Evolutionary conservation across 2,113 vertebrate genomes (phyloP).

Genomic region (Gymnocephalus cernua): DNA sequence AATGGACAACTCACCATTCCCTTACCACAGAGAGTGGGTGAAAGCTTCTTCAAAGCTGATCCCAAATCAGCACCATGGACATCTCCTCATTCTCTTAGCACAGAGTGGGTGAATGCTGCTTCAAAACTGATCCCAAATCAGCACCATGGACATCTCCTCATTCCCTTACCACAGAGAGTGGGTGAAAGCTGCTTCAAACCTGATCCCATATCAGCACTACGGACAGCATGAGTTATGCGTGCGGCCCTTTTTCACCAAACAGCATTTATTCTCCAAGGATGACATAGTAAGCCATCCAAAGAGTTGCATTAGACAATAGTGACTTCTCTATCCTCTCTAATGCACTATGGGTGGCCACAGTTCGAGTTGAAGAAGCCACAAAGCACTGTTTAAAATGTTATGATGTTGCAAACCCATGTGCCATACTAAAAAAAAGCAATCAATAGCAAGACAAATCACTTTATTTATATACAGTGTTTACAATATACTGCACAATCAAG

Average conservation of each 20-base stretch:
- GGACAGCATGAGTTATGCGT: conserved; percentile 36
- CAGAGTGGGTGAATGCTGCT: neutral
- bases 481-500: neutral
- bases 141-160: neutral
- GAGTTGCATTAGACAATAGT: neutral
- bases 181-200: conserved; percentile 44
- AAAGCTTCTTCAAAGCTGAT: too few species aligned
- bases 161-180: neutral
- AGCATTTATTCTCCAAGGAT: conserved; percentile 22
- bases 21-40: too few species aligned
- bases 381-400: conserved; percentile 5
- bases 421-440: neutral
- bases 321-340: conserved; percentile 7
- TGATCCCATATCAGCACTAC: conserved; percentile 36
- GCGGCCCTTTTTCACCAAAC: conserved; percentile 32
- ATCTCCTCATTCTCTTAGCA: neutral
- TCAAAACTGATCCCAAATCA: conserved; percentile 25
- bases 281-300: conserved; percentile 13
- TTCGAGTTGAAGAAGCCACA: neutral
- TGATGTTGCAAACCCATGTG: too few species aligned
- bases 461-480: neutral
- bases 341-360: conserved; percentile 3
- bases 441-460: neutral
- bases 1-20: too few species aligned
- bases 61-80: neutral